Percentiles rank a stretch among this genome's conserved stretches.
These are phyloP conservation scores for Meganola albula DNA, from an alignment of 2,888 invertebrate species.

Conservation along the genomic window DNA sequence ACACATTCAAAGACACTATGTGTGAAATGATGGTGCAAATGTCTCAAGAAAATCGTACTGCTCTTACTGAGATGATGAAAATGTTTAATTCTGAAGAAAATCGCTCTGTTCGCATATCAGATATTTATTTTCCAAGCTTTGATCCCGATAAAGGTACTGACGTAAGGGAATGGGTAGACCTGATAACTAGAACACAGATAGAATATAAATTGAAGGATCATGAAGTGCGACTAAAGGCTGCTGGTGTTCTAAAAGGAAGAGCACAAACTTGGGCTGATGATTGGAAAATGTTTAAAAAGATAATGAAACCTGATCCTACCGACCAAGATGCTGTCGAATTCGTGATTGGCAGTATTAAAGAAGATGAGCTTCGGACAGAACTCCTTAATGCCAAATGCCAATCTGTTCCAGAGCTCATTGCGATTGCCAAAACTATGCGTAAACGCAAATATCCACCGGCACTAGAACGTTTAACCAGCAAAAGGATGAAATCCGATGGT, in stretches of 20 bases:
- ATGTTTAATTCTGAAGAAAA: slow-evolving; percentile 2
- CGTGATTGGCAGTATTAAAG: slow-evolving; percentile 5
- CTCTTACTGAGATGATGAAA: slow-evolving; percentile 5
- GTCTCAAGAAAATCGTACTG: slow-evolving; percentile 7
- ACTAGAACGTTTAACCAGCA: background rate
- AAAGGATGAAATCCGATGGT: slow-evolving; percentile 1
- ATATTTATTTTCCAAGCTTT: slow-evolving; percentile 4
- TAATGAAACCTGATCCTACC: slow-evolving; percentile 8
- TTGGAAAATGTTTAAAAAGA: slow-evolving; percentile 4
- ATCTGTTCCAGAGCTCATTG: slow-evolving; percentile 2
- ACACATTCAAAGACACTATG: slow-evolving; percentile 9
- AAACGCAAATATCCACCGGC: background rate
- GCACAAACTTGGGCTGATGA: slow-evolving; percentile 11
- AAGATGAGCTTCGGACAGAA: slow-evolving; percentile 3
- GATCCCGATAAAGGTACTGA: slow-evolving; percentile 8
- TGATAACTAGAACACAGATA: slow-evolving; percentile 1
- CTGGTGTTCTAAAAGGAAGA: slow-evolving; percentile 8
- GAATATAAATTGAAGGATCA: slow-evolving; percentile 3
- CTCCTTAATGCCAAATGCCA: slow-evolving; percentile 2
- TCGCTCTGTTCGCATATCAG: background rate
- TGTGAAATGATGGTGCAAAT: slow-evolving; percentile 9
- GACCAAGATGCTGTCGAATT: slow-evolving; percentile 9
- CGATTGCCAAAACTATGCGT: slow-evolving; percentile 4
- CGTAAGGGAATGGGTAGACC: slow-evolving; percentile 4
- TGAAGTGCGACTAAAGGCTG: slow-evolving; percentile 8